These are phyloP conservation scores for Apogon hyalosoma DNA, from an alignment of 2,797 vertebrate species.

Conservation along the genomic window DNA sequence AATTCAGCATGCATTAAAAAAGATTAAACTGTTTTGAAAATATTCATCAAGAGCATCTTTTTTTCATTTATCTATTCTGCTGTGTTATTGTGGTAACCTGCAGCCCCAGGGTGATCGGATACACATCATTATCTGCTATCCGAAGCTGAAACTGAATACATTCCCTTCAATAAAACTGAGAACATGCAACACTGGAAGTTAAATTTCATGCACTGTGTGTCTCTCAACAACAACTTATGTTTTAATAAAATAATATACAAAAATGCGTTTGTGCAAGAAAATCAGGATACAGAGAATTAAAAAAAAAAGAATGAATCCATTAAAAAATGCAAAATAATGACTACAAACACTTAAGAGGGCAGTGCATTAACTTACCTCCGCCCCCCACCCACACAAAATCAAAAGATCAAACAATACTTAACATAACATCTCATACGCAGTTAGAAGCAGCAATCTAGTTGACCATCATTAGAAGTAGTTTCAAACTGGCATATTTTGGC, in stretches of 20 bases:
- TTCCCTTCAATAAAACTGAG: conserved; percentile 1
- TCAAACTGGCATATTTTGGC: conserved; percentile 1
- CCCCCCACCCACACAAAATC: conserved; percentile 54
- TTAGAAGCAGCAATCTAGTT: background rate
- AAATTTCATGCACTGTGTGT: background rate
- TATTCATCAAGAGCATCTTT: conserved; percentile 2
- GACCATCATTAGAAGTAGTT: conserved; percentile 11
- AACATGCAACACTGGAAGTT: background rate
- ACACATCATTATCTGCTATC: background rate
- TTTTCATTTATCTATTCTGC: background rate
- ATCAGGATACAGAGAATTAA: conserved; percentile 5
- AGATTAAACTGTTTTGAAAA: background rate
- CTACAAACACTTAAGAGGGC: conserved; percentile 19
- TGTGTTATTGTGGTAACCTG: background rate
- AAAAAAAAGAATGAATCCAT: conserved; percentile 14
- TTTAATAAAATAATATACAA: background rate
- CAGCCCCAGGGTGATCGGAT: background rate
- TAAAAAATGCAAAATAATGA: conserved; percentile 20
- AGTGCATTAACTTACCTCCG: conserved; percentile 48
- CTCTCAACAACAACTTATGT: background rate
- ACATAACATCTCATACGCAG: conserved; percentile 15
- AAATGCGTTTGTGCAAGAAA: background rate
- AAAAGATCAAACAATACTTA: conserved; percentile 24
- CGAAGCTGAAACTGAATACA: background rate
- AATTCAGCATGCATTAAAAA: background rate